These are phyloP conservation scores for Epinephelus awoara DNA, from an alignment of 2,797 vertebrate genomes.

Conservation along the genomic window DNA sequence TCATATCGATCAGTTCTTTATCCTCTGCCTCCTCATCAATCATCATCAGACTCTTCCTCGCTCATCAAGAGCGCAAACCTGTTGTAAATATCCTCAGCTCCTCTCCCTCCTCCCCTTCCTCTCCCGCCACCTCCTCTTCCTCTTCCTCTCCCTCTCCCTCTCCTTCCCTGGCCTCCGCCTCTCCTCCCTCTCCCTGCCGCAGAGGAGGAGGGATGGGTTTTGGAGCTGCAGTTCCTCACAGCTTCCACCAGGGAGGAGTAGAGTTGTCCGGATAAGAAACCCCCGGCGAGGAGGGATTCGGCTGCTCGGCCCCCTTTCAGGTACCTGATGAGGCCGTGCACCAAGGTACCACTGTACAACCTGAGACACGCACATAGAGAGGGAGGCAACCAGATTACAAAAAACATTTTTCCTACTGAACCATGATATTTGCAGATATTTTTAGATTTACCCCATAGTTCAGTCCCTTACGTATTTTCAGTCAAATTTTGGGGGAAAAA, in stretches of 20 bases:
- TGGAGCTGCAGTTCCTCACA: slow-evolving; percentile 62
- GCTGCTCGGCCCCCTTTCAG: slow-evolving; percentile 73
- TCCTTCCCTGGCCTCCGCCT: slow-evolving; percentile 42
- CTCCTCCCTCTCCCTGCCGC: slow-evolving; percentile 47
- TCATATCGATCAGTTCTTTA: neutral
- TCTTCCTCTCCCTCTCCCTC: slow-evolving; percentile 22
- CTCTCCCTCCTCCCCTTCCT: slow-evolving; percentile 40
- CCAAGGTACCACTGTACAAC: slow-evolving; percentile 85
- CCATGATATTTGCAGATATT: no score
- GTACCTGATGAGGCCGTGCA: slow-evolving; percentile 77
- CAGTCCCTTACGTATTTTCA: no score
- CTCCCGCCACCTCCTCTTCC: slow-evolving; percentile 26
- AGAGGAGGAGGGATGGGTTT: slow-evolving; percentile 39
- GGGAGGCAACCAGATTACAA: neutral
- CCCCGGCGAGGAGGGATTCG: slow-evolving; percentile 66
- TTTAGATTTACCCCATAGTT: no score
- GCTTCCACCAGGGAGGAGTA: slow-evolving; percentile 76
- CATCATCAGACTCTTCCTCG: slow-evolving; percentile 67
- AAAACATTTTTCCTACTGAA: neutral
- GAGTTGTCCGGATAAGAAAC: slow-evolving; percentile 66
- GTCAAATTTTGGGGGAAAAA: no score
- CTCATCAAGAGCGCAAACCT: slow-evolving; percentile 81
- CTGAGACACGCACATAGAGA: slow-evolving; percentile 53
- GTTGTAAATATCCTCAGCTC: slow-evolving; percentile 73
- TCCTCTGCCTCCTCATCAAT: slow-evolving; percentile 34